phyloP scores from a whole-genome alignment of 2,888 invertebrate species.

The Byasa hedistus region DNA sequence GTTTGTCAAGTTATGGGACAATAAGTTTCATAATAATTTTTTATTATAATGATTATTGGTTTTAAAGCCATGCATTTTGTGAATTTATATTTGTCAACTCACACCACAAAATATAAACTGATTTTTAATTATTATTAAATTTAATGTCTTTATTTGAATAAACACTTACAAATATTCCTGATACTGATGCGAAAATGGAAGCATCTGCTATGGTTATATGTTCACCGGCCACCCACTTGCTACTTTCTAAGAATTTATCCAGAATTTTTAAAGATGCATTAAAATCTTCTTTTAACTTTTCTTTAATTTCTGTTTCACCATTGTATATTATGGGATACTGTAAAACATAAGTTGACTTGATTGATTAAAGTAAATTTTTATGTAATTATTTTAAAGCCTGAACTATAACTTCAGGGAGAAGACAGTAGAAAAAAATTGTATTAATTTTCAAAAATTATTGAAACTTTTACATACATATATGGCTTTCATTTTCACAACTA shows the following conservation, averaged over 20 bases:
- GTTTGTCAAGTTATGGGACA: no score
- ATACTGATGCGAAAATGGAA: slow-evolving; percentile 75
- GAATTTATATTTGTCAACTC: no score
- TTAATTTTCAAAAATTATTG: not conserved
- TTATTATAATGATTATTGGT: no score
- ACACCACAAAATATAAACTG: no score
- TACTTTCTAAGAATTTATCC: slow-evolving; percentile 76
- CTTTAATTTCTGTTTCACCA: slow-evolving; percentile 76
- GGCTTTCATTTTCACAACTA: slow-evolving; percentile 80
- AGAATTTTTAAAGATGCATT: slow-evolving; percentile 79
- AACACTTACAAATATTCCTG: slow-evolving; percentile 74
- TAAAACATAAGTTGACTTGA: slow-evolving; percentile 33
- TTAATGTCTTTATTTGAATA: no score
- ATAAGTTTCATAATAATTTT: no score
- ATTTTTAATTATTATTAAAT: no score
- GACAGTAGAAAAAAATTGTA: no score
- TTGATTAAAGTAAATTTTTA: not conserved
- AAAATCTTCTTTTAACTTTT: slow-evolving; percentile 72
- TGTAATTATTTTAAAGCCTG: no score
- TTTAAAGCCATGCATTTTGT: no score
- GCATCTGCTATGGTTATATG: slow-evolving; percentile 82
- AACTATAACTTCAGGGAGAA: no score
- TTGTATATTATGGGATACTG: slow-evolving; percentile 80
- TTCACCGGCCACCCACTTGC: slow-evolving; percentile 81
- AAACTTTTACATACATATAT: slow-evolving; percentile 74